A percentile compares a stretch with the other conserved stretches of the same genome.
These are phyloP conservation scores for Mongoloraphidia duomilia DNA, from an alignment of 2,888 invertebrate genomes.

Conservation along the genomic window DNA sequence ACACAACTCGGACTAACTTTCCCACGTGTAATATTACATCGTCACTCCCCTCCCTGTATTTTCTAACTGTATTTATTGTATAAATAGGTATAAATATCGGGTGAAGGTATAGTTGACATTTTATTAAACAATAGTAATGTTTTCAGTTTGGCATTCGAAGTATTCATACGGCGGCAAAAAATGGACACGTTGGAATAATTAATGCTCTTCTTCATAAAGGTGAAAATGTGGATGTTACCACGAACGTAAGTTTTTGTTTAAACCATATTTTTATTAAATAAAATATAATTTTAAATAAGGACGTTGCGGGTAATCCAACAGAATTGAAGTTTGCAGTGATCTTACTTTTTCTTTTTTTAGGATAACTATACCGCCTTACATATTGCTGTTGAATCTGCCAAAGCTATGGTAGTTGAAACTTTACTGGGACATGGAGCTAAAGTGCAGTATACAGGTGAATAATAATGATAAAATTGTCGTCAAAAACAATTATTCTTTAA, in stretches of 20 bases:
- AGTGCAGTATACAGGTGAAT: constrained; percentile 72
- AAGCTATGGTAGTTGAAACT: constrained; percentile 89
- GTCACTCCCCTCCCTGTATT: background rate
- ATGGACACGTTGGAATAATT: constrained; percentile 94
- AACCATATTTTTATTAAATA: too few relatives aligned
- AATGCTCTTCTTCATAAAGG: constrained; percentile 91
- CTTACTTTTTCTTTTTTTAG: constrained; percentile 32
- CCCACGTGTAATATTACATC: too few relatives aligned
- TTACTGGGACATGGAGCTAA: constrained; percentile 93
- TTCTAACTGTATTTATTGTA: background rate
- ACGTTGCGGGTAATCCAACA: background rate
- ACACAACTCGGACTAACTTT: too few relatives aligned
- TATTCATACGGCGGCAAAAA: constrained; percentile 93
- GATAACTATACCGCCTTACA: constrained; percentile 97
- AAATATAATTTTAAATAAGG: constrained; percentile 8
- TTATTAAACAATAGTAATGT: background rate
- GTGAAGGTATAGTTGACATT: background rate
- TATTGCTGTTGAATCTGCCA: constrained; percentile 88
- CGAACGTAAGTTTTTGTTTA: constrained; percentile 56
- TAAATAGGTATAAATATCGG: background rate
- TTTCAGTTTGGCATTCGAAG: constrained; percentile 83
- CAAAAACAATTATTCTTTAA: too few relatives aligned
- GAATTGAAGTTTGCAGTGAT: background rate
- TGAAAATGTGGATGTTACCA: constrained; percentile 89
- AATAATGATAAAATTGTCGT: background rate